Percentiles rank a stretch among this genome's conserved stretches.
Conservation (phyloP, 2,113 vertebrate species). For the Mandrillus leucophaeus region DNA sequence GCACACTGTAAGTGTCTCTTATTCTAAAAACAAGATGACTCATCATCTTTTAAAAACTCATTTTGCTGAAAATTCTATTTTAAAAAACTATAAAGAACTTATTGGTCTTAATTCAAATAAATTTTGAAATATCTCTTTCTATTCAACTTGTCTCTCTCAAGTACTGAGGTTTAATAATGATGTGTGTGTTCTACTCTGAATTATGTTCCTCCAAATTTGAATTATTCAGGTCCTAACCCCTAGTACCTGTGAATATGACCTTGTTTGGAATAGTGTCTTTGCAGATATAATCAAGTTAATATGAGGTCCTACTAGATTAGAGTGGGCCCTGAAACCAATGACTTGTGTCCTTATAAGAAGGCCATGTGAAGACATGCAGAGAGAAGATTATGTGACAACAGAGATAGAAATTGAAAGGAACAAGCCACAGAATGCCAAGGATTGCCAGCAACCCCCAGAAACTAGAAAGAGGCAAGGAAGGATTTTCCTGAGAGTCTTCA, state of each 20-base stretch:
- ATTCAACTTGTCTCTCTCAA: neutral
- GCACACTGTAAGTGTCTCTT: too few relatives aligned
- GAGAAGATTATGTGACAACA: neutral
- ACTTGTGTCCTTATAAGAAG: neutral
- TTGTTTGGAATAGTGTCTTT: neutral
- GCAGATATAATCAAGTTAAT: neutral
- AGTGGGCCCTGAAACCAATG: fast-evolving
- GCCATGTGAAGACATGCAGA: neutral
- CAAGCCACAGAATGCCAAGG: neutral
- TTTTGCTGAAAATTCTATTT: neutral
- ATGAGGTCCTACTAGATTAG: neutral
- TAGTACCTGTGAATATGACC: neutral
- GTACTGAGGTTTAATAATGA: neutral
- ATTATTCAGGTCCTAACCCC: neutral
- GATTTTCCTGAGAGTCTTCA: neutral
- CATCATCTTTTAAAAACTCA: neutral
- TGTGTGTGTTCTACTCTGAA: neutral
- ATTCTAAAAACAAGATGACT: neutral
- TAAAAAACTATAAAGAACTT: neutral
- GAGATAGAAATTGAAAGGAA: neutral
- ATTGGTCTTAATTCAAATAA: neutral
- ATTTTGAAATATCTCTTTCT: neutral
- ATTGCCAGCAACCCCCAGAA: neutral
- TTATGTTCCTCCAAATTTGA: neutral
- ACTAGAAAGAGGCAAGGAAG: too few relatives aligned